phyloP scores from a whole-genome alignment of 2,113 vertebrate genomes.

The Cavia aperea region DNA sequence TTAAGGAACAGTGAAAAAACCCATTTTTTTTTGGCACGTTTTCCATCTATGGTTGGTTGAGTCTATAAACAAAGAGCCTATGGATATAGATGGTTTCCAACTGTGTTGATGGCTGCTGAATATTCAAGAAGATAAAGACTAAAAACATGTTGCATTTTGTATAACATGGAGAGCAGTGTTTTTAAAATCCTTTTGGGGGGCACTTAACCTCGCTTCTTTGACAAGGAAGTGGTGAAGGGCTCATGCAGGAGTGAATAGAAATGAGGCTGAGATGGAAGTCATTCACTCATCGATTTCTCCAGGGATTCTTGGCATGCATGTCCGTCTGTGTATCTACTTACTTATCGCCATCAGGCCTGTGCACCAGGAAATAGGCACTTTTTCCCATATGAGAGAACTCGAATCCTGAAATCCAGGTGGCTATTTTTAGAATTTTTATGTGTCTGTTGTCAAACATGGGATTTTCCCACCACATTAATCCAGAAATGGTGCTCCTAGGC shows the following conservation, averaged over 20 bases:
- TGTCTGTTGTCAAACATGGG: not conserved
- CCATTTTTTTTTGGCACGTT: not conserved
- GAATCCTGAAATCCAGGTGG: not conserved
- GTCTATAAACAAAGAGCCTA: not conserved
- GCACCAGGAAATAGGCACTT: not conserved
- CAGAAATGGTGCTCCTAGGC: not conserved
- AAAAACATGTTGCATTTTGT: not conserved
- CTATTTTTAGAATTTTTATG: slow-evolving; percentile 22
- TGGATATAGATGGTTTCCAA: not conserved
- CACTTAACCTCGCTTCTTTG: not conserved
- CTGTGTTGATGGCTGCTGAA: not conserved
- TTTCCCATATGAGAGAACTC: slow-evolving; percentile 24
- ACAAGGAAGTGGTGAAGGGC: not conserved
- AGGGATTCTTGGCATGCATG: not conserved
- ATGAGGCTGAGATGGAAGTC: not conserved
- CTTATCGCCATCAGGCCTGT: not conserved
- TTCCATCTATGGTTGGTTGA: not conserved
- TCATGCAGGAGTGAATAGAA: not conserved
- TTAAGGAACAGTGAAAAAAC: not conserved
- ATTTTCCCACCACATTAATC: not conserved
- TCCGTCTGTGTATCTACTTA: not conserved
- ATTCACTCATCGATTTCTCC: not conserved
- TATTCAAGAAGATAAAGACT: slow-evolving; percentile 10
- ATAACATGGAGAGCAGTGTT: not conserved
- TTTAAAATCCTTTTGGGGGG: not conserved